phyloP scores from a whole-genome alignment of 1,140 invertebrate species.

The Macrotrachela quadricornifera region DNA sequence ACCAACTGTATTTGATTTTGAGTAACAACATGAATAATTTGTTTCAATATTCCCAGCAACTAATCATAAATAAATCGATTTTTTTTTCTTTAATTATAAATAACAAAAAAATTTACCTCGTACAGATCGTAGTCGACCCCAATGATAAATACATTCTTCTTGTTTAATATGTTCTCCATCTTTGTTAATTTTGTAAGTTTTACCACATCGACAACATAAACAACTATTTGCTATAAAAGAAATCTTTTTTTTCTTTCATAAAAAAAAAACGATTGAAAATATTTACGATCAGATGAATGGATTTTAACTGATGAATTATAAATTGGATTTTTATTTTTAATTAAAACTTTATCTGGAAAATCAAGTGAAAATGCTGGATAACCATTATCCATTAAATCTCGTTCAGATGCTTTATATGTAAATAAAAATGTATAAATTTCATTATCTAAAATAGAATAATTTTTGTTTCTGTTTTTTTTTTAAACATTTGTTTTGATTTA shows the following conservation, averaged over 20 bases:
- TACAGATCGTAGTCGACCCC: conserved; percentile 1
- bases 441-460: no score
- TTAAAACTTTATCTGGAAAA: no score
- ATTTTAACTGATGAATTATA: conserved; percentile 2
- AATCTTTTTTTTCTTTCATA: background rate
- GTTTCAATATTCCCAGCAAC: background rate
- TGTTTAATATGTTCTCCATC: background rate
- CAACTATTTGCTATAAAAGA: background rate
- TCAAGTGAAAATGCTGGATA: no score
- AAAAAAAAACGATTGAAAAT: no score
- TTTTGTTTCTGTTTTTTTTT: no score
- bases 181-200: background rate
- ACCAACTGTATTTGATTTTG: background rate
- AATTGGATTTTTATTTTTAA: no score
- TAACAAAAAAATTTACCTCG: background rate
- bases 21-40: conserved; percentile 5
- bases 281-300: no score
- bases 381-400: no score
- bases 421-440: no score
- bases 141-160: conserved; percentile 7
- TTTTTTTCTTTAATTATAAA: no score
- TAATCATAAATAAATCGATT: no score
- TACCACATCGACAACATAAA: conserved; percentile 2
- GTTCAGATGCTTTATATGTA: no score
- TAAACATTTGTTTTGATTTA: background rate